Percentiles rank a stretch among this genome's conserved stretches.
Conservation (phyloP, 2,113 vertebrate genomes). For the Lamprologus sp. region DNA sequence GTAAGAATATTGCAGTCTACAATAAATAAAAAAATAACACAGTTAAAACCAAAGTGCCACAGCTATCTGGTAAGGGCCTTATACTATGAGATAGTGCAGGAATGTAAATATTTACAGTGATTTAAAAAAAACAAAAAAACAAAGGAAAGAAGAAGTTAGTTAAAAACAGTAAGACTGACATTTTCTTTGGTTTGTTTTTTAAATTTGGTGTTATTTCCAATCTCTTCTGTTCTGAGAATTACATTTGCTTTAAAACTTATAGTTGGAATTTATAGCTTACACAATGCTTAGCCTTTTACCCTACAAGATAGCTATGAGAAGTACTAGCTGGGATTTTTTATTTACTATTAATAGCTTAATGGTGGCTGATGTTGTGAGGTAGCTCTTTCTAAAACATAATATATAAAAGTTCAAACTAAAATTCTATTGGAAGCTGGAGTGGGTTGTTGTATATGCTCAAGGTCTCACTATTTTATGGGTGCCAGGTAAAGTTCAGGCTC, state of each 20-base stretch:
- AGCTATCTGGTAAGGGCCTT: accelerated
- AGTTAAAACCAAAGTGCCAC: not conserved
- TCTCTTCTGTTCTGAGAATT: not conserved
- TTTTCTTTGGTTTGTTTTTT: not conserved
- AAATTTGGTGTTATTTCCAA: not conserved
- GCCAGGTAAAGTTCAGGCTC: not conserved
- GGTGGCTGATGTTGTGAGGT: not conserved
- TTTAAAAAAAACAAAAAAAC: accelerated
- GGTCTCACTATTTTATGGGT: not conserved
- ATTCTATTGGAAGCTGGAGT: not conserved
- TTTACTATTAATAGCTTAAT: not conserved
- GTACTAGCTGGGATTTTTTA: not conserved
- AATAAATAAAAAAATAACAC: not conserved
- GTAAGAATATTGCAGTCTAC: not conserved
- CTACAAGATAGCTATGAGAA: not conserved
- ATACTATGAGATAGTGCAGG: not conserved
- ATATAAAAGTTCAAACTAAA: not conserved
- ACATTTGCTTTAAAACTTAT: not conserved
- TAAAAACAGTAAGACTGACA: not conserved
- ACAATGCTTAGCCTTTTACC: not conserved
- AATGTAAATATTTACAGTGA: not conserved
- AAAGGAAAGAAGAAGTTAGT: not conserved
- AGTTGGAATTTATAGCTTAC: not conserved
- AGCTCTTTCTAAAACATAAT: not conserved
- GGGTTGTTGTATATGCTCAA: not conserved